A percentile compares a stretch with the other conserved stretches of the same genome.
Evolutionary conservation across 1,140 invertebrate species (phyloP).

Genomic region (Ephestia elutella): DNA sequence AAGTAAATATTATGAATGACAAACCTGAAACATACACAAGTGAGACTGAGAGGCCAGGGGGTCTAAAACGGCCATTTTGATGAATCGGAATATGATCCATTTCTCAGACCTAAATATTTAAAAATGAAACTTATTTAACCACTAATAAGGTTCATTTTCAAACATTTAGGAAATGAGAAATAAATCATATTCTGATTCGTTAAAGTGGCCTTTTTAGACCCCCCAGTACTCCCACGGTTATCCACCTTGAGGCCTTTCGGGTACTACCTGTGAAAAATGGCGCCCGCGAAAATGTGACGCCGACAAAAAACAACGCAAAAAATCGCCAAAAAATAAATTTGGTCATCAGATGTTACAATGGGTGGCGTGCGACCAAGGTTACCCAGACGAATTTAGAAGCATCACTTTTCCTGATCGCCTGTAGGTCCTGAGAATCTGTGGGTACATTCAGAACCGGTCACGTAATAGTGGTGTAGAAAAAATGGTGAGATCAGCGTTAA

Average conservation of each 20-base stretch:
- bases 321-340: conserved; percentile 56
- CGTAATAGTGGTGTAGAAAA: conserved; percentile 52
- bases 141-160: no score
- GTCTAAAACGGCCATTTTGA: neutral
- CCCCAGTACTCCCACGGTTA: conserved; percentile 9
- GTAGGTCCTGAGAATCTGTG: conserved; percentile 15
- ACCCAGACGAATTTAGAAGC: conserved; percentile 23
- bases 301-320: conserved; percentile 40
- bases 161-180: no score
- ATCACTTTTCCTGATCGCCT: conserved; percentile 29
- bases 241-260: conserved; percentile 6
- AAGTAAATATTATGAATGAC: no score
- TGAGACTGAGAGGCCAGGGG: no score
- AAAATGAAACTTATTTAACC: no score
- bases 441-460: conserved; percentile 35
- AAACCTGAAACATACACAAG: no score
- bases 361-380: conserved; percentile 38
- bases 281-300: conserved; percentile 45
- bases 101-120: no score
- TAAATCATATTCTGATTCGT: no score
- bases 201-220: no score
- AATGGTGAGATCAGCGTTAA: conserved; percentile 62
- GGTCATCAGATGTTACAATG: conserved; percentile 39
- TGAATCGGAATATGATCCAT: no score
- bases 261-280: conserved; percentile 46